phyloP scores from a whole-genome alignment of 2,113 vertebrate genomes.

The Halcyon senegalensis region DNA sequence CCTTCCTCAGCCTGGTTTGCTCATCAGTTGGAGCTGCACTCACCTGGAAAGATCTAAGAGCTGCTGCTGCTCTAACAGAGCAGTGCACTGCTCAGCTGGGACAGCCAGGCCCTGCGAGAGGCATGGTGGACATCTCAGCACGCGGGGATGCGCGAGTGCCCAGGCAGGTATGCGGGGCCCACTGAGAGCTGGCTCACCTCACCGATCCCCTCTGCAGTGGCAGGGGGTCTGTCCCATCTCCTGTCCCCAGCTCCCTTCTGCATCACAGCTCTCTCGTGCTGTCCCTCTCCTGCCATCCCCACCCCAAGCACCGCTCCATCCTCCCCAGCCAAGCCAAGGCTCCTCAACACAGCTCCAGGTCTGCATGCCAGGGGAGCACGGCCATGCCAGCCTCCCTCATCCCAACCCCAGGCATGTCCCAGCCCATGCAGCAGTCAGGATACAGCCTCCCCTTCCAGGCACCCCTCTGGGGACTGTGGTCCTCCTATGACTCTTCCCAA shows the following conservation, averaged over 20 bases:
- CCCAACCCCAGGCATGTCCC: background rate
- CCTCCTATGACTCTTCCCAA: background rate
- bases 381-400: background rate
- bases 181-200: background rate
- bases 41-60: background rate
- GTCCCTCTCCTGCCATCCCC: background rate
- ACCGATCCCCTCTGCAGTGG: background rate
- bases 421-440: background rate
- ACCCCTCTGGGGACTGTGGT: fast-evolving
- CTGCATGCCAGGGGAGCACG: background rate
- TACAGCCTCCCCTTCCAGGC: background rate
- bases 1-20: background rate
- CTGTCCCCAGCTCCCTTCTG: background rate
- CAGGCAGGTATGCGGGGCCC: background rate
- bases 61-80: background rate
- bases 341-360: background rate
- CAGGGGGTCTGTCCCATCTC: background rate
- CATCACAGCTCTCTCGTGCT: background rate
- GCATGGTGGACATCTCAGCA: fast-evolving
- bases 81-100: background rate
- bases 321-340: background rate
- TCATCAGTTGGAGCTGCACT: background rate
- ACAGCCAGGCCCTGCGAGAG: background rate
- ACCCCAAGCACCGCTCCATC: fast-evolving
- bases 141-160: fast-evolving